Conservation (phyloP, 1,140 invertebrate genomes). For the Orius insidiosus region DNA sequence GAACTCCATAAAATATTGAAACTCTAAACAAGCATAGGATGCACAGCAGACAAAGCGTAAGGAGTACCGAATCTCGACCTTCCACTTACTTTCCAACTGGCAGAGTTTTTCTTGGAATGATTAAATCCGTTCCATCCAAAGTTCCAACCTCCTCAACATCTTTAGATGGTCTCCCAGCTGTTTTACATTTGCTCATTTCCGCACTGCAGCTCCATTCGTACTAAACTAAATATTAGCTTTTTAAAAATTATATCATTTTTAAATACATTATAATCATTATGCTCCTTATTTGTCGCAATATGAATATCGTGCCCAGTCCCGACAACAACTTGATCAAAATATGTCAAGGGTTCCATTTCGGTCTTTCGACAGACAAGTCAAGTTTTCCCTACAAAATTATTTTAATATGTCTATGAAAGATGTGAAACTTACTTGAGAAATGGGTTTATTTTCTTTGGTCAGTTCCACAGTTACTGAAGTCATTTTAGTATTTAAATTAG, state of each 20-base stretch:
- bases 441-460: no score
- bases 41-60: no score
- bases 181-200: background rate
- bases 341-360: background rate
- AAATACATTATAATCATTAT: background rate
- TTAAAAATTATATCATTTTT: background rate
- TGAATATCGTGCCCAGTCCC: conserved; percentile 6
- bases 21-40: no score
- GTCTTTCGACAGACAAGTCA: no score
- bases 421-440: no score
- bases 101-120: background rate
- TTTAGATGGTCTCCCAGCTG: background rate
- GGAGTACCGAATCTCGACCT: background rate
- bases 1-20: no score
- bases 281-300: background rate
- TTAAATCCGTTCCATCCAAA: background rate
- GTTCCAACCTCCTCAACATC: background rate
- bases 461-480: no score
- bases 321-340: background rate
- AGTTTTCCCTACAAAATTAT: no score
- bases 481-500: no score
- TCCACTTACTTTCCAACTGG: conserved; percentile 3
- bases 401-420: no score
- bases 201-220: conserved; percentile 5
- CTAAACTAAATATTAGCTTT: background rate